A percentile compares a stretch with the other conserved stretches of the same genome.
Conservation (phyloP, 1,140 invertebrate species). For the Cherax quadricarinatus region DNA sequence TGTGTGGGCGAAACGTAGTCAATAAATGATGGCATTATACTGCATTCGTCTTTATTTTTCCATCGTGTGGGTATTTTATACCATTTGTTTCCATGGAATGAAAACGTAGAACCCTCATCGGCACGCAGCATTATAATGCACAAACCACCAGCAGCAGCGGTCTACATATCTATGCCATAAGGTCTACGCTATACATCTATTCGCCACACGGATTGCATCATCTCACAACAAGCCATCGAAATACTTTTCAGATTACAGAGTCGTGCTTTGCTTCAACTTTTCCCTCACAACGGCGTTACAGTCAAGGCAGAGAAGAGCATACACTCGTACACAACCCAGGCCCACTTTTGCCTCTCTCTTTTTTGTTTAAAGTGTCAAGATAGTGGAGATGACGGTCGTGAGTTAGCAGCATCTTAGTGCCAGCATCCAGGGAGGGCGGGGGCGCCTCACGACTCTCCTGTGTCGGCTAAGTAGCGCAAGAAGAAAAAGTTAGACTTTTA, state of each 20-base stretch:
- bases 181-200: no score
- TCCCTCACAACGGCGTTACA: background rate
- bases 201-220: background rate
- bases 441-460: background rate
- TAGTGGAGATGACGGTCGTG: constrained; percentile 37
- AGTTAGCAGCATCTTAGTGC: constrained; percentile 23
- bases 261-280: background rate
- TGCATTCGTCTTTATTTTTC: no score
- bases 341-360: background rate
- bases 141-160: background rate
- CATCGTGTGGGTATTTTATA: no score
- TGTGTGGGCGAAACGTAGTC: no score
- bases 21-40: no score
- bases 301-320: background rate
- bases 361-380: constrained; percentile 24
- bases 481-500: constrained; percentile 23
- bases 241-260: background rate
- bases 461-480: background rate
- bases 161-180: no score
- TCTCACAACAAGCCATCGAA: background rate
- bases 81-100: no score
- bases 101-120: background rate
- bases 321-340: constrained; percentile 7
- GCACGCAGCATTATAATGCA: background rate
- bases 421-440: background rate